phyloP scores from a whole-genome alignment of 23 tunicate species.

The Trididemnum nubilum region DNA sequence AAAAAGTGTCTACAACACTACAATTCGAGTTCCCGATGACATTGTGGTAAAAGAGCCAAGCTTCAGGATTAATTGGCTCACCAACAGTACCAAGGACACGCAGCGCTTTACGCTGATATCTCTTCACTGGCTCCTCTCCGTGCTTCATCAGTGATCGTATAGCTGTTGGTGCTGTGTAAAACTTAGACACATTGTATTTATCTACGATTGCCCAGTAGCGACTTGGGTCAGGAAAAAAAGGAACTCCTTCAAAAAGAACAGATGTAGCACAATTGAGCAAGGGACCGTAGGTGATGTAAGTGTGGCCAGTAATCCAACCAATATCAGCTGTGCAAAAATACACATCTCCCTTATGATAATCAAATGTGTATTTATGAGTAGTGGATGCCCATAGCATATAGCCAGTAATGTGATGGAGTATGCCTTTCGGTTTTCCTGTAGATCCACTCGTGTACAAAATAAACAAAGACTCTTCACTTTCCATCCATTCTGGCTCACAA shows the following conservation, averaged over 20 bases:
- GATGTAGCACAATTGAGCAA: constrained; percentile 90
- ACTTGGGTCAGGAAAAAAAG: constrained; percentile 87
- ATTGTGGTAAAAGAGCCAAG: constrained; percentile 88
- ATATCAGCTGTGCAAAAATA: constrained; percentile 96
- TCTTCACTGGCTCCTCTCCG: constrained; percentile 83
- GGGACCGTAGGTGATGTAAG: constrained; percentile 95
- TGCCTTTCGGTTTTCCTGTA: constrained; percentile 95
- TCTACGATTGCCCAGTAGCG: constrained; percentile 93
- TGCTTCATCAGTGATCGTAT: constrained; percentile 84
- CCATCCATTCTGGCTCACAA: constrained; percentile 86
- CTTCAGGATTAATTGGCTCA: constrained; percentile 92
- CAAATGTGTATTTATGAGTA: constrained; percentile 89
- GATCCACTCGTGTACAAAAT: constrained; percentile 95
- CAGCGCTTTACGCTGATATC: constrained; percentile 61
- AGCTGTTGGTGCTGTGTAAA: constrained; percentile 99
- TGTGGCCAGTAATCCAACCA: constrained; percentile 99
- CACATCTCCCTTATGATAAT: constrained; percentile 87
- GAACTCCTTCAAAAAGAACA: constrained; percentile 90
- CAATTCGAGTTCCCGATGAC: constrained; percentile 82
- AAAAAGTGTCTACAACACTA: constrained; percentile 90
- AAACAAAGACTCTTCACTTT: constrained; percentile 85
- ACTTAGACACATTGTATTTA: constrained; percentile 81
- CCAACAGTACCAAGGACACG: constrained; percentile 91
- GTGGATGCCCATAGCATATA: constrained; percentile 95
- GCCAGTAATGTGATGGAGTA: constrained; percentile 87